Conservation (phyloP, 2,797 vertebrate species). For the Florisuga fusca region DNA sequence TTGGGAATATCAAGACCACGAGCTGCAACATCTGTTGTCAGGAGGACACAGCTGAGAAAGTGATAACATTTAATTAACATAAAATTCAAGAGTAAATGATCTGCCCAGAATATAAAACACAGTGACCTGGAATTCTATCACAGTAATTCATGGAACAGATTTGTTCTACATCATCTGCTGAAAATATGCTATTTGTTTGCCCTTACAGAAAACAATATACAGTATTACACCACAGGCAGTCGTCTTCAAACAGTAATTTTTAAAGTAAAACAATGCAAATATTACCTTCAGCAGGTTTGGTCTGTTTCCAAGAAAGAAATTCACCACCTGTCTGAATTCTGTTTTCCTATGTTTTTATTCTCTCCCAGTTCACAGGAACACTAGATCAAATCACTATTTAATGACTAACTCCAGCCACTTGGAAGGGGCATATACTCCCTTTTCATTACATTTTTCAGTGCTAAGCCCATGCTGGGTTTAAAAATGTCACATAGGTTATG, state of each 20-base stretch:
- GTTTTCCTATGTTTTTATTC: not conserved
- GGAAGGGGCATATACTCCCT: not conserved
- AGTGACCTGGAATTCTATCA: not conserved
- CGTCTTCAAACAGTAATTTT: not conserved
- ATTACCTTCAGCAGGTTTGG: not conserved
- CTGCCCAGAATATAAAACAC: not conserved
- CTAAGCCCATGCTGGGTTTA: not conserved
- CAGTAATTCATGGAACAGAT: not conserved
- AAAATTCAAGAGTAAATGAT: slow-evolving; percentile 21
- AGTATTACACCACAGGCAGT: not conserved
- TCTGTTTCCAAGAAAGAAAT: not conserved
- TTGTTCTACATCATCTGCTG: not conserved
- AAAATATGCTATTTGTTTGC: not conserved
- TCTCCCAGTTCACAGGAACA: not conserved
- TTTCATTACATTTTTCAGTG: not conserved
- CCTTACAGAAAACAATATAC: not conserved
- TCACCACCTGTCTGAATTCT: not conserved
- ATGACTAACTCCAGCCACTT: not conserved
- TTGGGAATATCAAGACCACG: slow-evolving; percentile 96
- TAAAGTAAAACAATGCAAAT: not conserved
- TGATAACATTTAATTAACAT: slow-evolving; percentile 41
- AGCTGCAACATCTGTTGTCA: slow-evolving; percentile 97
- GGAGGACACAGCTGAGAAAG: slow-evolving; percentile 87
- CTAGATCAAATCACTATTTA: not conserved
- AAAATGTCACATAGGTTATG: not conserved